These are phyloP conservation scores for Rhinoraja longicauda DNA, from an alignment of 2,797 vertebrate species.

Conservation along the genomic window DNA sequence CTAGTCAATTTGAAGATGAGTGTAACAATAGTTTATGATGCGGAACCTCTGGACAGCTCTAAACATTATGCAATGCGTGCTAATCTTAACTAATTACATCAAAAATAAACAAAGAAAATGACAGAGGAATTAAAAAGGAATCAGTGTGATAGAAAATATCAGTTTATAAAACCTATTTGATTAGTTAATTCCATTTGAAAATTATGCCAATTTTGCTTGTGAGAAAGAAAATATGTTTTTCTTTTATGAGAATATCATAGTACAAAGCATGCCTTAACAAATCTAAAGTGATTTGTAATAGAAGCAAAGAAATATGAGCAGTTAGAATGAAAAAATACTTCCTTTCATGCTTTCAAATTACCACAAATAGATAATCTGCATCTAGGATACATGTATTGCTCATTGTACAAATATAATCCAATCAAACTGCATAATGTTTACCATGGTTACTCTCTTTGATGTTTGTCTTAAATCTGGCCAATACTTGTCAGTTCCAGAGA, in stretches of 20 bases:
- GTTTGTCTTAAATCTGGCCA: background rate
- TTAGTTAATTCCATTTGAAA: background rate
- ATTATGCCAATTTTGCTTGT: conserved; percentile 8
- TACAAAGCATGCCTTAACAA: background rate
- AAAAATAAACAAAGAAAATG: conserved; percentile 33
- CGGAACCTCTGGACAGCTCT: background rate
- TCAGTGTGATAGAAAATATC: background rate
- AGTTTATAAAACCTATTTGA: background rate
- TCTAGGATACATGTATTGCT: conserved; percentile 3
- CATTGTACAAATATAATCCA: conserved; percentile 15
- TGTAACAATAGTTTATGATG: conserved; percentile 1
- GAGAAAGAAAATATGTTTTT: background rate
- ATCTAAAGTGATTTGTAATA: background rate
- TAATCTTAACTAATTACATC: conserved; percentile 25
- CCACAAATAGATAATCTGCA: background rate
- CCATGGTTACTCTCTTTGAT: background rate
- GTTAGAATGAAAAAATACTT: background rate
- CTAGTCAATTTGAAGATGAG: conserved; percentile 26
- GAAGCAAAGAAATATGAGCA: background rate
- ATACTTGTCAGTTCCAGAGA: conserved; percentile 2
- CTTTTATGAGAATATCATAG: background rate
- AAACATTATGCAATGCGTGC: conserved; percentile 20
- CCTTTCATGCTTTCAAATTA: background rate
- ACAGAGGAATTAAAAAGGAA: background rate
- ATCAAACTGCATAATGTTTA: background rate